A percentile compares a stretch with the other conserved stretches of the same genome.
These are phyloP conservation scores for Drosophila subpulchrella DNA, from an alignment of 1,140 invertebrate genomes.

Conservation along the genomic window DNA sequence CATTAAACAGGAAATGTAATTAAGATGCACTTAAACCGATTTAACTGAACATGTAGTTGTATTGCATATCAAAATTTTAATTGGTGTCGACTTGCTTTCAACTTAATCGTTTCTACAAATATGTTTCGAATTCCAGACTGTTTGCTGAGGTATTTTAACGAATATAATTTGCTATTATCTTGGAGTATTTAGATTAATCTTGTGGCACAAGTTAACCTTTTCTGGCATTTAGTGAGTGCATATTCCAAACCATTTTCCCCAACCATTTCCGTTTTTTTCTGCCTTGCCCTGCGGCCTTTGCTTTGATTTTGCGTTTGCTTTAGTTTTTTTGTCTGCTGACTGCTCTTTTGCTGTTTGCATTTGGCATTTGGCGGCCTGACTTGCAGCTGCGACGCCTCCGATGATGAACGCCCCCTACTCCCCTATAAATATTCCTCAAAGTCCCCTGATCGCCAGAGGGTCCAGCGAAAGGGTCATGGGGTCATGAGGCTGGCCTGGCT, in stretches of 20 bases:
- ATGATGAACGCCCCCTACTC: slow-evolving; percentile 36
- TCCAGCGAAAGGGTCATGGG: not conserved
- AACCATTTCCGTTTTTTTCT: not conserved
- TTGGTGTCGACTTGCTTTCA: not conserved
- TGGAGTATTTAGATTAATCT: too few relatives aligned
- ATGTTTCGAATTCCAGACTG: not conserved
- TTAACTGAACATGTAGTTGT: not conserved
- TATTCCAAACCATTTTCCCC: not conserved
- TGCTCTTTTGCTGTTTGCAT: slow-evolving; percentile 41
- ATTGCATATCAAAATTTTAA: not conserved
- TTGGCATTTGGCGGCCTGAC: slow-evolving; percentile 50
- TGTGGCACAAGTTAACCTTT: too few relatives aligned
- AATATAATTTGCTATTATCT: not conserved
- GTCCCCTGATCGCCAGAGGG: not conserved
- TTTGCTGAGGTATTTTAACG: not conserved
- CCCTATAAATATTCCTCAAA: not conserved
- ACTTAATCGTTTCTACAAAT: not conserved
- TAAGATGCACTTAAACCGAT: not conserved
- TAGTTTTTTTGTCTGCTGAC: slow-evolving; percentile 7
- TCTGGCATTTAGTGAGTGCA: not conserved
- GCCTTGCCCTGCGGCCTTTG: slow-evolving; percentile 24
- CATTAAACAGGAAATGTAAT: not conserved
- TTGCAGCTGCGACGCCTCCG: slow-evolving; percentile 51
- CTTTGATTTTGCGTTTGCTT: slow-evolving; percentile 34
- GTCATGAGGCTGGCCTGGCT: slow-evolving; percentile 4